Evolutionary conservation across 1,140 invertebrate genomes (phyloP), one percentile per base, ranked within the genome.

Genomic region (Zaprionus vittiger): DNA sequence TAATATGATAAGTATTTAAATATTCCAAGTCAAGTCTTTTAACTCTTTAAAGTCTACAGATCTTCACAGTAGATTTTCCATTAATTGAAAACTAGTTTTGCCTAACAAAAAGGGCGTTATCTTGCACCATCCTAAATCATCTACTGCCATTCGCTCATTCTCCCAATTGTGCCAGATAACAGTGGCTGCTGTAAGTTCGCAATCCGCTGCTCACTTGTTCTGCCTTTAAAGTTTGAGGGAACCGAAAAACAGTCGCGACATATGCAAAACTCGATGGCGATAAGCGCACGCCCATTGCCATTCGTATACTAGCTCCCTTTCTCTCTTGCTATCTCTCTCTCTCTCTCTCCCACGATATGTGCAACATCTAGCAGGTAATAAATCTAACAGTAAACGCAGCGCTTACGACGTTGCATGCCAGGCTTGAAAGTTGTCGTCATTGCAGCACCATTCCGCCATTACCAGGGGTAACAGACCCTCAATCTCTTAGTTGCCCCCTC

Each of bases 311-410:
- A 70, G 55, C 7, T 57, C 54, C 11, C n/a, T 14, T 22, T 2
- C 52, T 5, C 0, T 15, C 26, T 17, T 17, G 11, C 56, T 9
- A n/a, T 20, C 9, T 22, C 14, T 20, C 22, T 14, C 52, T 2
- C n/a, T 15, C 57, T 34, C 49, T 20, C 44, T 34, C 4, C 65
- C 72, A 63, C 74, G 84, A 89, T 87, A 87, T 87, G 84, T 90
- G 84, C 85, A 90, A 87, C 84, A 87, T 89, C 84, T 87, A 87
- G 83, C 83, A 87, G 83, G 83, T 87, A 87, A 87, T 87, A 87
- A 87, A 87, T 87, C 83, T 87, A 89, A 89, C 77, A 89, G 83
- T 87, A 87, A 87, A 87, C 83, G 83, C 84, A 84, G 78, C 84
- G 83, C 83, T 89, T 87, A 89, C 83, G 83, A 87, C 84, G 59